A percentile compares a stretch with the other conserved stretches of the same genome.
These are phyloP conservation scores for Scaptomyza caliginosa DNA, from an alignment of 2,888 invertebrate genomes.

Conservation along the genomic window DNA sequence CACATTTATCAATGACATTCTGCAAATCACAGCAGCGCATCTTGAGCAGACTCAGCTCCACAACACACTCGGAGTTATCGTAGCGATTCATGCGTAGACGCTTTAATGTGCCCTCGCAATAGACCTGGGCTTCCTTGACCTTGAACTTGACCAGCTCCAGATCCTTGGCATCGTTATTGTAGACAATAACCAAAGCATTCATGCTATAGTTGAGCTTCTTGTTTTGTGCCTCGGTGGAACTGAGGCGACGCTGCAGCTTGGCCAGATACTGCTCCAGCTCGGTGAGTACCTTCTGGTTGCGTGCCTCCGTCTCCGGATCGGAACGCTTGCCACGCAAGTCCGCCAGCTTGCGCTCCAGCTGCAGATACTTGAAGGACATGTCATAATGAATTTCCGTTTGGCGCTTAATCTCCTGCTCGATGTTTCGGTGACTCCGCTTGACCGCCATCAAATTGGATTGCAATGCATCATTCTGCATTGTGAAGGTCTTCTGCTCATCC, in stretches of 20 bases:
- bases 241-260: conserved; percentile 83
- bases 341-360: conserved; percentile 83
- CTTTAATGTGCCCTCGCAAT: conserved; percentile 86
- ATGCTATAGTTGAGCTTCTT: conserved; percentile 86
- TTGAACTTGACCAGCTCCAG: conserved; percentile 83
- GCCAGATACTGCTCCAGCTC: conserved; percentile 84
- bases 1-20: conserved; percentile 87
- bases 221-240: conserved; percentile 85
- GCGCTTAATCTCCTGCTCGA: conserved; percentile 85
- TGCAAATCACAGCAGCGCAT: conserved; percentile 88
- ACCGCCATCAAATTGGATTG: conserved; percentile 61
- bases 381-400: conserved; percentile 87
- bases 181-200: conserved; percentile 84
- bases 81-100: conserved; percentile 84
- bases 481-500: conserved; percentile 72
- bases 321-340: conserved; percentile 82
- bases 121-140: conserved; percentile 85
- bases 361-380: conserved; percentile 84
- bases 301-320: conserved; percentile 80
- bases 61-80: conserved; percentile 86
- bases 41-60: conserved; percentile 88
- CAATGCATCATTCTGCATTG: conserved; percentile 71
- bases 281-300: conserved; percentile 82
- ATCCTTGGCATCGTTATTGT: conserved; percentile 84
- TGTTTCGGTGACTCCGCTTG: conserved; percentile 57